phyloP scores from a whole-genome alignment of 2,888 invertebrate genomes.

The Perithous albicinctus region DNA sequence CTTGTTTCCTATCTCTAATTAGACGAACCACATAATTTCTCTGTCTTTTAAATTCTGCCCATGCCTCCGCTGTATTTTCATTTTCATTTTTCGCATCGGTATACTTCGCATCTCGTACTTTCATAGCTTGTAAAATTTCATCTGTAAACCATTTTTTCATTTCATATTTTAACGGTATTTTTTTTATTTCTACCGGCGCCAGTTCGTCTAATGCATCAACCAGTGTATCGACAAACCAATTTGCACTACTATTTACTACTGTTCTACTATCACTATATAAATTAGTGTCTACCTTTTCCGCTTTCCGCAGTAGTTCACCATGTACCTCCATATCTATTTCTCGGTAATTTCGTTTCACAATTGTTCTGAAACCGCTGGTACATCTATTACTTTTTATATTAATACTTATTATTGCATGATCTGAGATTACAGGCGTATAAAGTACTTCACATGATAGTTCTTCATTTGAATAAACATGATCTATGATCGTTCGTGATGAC shows the following conservation, averaged over 20 bases:
- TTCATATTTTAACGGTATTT: not conserved
- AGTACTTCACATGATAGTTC: conserved; percentile 11
- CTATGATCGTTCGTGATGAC: conserved; percentile 37
- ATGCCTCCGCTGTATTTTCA: not conserved
- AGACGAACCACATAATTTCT: conserved; percentile 8
- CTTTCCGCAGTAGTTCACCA: not conserved
- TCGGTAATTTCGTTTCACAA: not conserved
- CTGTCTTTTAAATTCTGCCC: not conserved
- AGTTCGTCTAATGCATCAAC: not conserved
- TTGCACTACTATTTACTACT: conserved; percentile 9
- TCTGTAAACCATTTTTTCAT: conserved; percentile 1
- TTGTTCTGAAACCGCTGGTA: conserved; percentile 10
- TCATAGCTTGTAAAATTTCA: not conserved
- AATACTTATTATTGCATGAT: conserved; percentile 22
- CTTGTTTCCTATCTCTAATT: not conserved
- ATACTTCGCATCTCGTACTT: not conserved
- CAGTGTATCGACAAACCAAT: not conserved
- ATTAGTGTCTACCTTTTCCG: not conserved
- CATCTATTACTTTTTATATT: conserved; percentile 1
- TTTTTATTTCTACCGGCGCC: not conserved
- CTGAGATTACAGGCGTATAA: conserved; percentile 8
- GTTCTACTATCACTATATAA: not conserved
- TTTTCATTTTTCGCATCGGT: not conserved
- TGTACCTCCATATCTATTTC: conserved; percentile 1
- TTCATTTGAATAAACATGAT: conserved; percentile 53